Percentiles rank a stretch among this genome's conserved stretches.
Conservation (phyloP, 2,113 vertebrate genomes). For the Entosphenus tridentatus region DNA sequence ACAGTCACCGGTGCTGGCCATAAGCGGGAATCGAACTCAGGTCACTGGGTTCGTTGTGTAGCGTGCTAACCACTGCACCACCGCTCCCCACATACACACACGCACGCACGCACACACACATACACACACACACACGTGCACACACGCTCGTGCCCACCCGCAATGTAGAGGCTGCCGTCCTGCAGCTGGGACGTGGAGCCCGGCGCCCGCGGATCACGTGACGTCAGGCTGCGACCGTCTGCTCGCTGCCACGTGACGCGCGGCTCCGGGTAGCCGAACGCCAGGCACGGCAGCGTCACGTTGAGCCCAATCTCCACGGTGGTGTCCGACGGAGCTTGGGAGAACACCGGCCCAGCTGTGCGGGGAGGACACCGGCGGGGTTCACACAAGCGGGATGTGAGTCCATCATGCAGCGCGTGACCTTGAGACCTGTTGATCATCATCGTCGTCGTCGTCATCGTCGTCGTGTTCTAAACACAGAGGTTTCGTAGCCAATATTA, state of each 20-base stretch:
- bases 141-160: slow-evolving; percentile 19
- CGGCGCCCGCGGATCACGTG: too few relatives aligned
- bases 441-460: too few relatives aligned
- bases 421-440: too few relatives aligned
- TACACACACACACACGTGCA: background rate
- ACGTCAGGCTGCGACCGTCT: slow-evolving; percentile 18
- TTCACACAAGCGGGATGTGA: too few relatives aligned
- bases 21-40: too few relatives aligned
- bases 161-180: slow-evolving; percentile 40
- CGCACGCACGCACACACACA: background rate
- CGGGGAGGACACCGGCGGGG: background rate
- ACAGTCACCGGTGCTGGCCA: too few relatives aligned
- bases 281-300: slow-evolving; percentile 40
- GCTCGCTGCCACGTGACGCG: slow-evolving; percentile 45
- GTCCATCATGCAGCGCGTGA: too few relatives aligned
- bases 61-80: too few relatives aligned
- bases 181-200: slow-evolving; percentile 27
- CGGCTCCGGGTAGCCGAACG: slow-evolving; percentile 52
- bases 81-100: background rate
- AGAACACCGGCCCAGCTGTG: slow-evolving; percentile 51
- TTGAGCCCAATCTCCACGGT: slow-evolving; percentile 53
- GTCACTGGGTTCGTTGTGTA: too few relatives aligned
- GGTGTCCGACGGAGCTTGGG: slow-evolving; percentile 33
- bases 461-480: too few relatives aligned
- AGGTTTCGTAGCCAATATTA: too few relatives aligned